Evolutionary conservation across 2,888 invertebrate genomes (phyloP).

Genomic region (Drosophila ustulata): DNA sequence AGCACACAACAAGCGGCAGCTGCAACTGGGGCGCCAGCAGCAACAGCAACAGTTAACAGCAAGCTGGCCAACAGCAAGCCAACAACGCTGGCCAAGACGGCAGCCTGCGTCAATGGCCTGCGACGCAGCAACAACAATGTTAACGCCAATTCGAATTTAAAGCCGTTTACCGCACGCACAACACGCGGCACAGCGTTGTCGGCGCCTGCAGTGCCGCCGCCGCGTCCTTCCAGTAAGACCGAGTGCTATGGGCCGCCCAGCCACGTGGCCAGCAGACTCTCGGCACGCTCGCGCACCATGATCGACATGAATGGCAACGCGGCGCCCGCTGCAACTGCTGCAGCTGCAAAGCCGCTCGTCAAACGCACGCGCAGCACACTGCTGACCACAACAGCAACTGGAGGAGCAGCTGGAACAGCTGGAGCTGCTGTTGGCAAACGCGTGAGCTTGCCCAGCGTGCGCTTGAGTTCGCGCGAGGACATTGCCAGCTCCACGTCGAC

Average conservation of each 20-base stretch:
- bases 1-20: slow-evolving; percentile 9
- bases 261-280: slow-evolving; percentile 81
- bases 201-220: slow-evolving; percentile 43
- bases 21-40: not conserved
- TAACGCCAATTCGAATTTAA: slow-evolving; percentile 26
- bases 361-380: slow-evolving; percentile 40
- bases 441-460: slow-evolving; percentile 25
- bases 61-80: slow-evolving; percentile 30
- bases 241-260: slow-evolving; percentile 80
- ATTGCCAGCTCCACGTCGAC: slow-evolving; percentile 84
- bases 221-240: slow-evolving; percentile 71
- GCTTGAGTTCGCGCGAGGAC: slow-evolving; percentile 76
- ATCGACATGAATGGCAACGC: slow-evolving; percentile 82
- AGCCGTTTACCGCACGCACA: slow-evolving; percentile 15
- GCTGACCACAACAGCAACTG: slow-evolving; percentile 9
- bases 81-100: slow-evolving; percentile 12
- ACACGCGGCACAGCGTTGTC: slow-evolving; percentile 19
- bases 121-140: slow-evolving; percentile 45
- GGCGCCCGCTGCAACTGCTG: slow-evolving; percentile 9
- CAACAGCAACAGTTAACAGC: not conserved
- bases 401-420: not conserved
- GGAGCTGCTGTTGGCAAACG: slow-evolving; percentile 27
- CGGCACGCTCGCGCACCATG: slow-evolving; percentile 84
- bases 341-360: slow-evolving; percentile 23
- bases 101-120: slow-evolving; percentile 35